phyloP scores from a whole-genome alignment of 2,888 invertebrate genomes.

The Sthenelais limicola region DNA sequence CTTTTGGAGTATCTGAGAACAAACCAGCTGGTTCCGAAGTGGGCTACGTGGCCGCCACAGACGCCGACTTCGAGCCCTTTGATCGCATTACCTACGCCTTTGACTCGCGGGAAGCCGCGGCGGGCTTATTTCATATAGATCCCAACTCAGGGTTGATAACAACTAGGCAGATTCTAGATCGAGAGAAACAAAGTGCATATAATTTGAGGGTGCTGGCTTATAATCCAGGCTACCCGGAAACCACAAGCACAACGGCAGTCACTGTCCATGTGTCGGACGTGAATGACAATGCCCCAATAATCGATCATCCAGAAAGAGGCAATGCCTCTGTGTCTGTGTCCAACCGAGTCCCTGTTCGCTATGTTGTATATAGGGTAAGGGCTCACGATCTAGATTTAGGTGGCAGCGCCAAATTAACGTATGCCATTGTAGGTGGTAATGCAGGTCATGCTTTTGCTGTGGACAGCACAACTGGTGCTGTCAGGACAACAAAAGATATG shows the following conservation, averaged over 20 bases:
- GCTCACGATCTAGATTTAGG: conserved; percentile 58
- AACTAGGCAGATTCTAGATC: conserved; percentile 52
- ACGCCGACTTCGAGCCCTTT: conserved; percentile 33
- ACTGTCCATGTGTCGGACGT: conserved; percentile 56
- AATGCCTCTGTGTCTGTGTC: conserved; percentile 56
- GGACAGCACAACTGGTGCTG: conserved; percentile 70
- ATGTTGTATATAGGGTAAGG: conserved; percentile 53
- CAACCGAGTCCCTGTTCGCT: conserved; percentile 50
- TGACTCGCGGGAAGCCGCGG: neutral
- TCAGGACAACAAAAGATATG: conserved; percentile 61
- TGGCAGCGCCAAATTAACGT: conserved; percentile 55
- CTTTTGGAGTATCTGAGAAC: conserved; percentile 42
- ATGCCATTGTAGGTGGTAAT: conserved; percentile 64
- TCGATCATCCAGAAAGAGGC: conserved; percentile 55
- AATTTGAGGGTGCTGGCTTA: conserved; percentile 45
- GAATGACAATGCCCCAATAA: conserved; percentile 60
- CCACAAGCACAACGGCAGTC: conserved; percentile 51
- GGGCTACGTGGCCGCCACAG: conserved; percentile 37
- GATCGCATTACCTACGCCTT: conserved; percentile 31
- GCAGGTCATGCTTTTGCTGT: conserved; percentile 71
- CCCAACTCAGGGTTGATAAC: conserved; percentile 54
- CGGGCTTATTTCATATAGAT: conserved; percentile 53
- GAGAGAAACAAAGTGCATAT: conserved; percentile 48
- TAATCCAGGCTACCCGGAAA: conserved; percentile 47
- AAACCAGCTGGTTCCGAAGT: conserved; percentile 34